Evolutionary conservation across 1,140 invertebrate species (phyloP).

Genomic region (Tachypleus tridentatus): DNA sequence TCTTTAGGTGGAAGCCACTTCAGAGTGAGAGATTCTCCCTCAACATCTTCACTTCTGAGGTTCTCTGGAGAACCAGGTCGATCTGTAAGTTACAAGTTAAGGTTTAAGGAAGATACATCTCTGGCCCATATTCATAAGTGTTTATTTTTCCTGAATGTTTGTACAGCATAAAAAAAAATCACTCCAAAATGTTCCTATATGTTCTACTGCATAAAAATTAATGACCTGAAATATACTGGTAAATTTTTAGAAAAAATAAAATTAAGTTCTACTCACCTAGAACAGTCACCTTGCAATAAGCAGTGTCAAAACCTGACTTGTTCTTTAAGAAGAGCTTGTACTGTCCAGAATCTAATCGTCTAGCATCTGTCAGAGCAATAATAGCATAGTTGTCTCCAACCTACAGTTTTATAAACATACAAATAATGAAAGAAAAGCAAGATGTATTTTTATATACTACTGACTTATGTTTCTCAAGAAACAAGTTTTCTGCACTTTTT

Average conservation of each 20-base stretch:
- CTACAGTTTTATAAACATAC: conserved; percentile 9
- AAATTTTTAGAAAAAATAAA: no score
- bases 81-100: conserved; percentile 32
- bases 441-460: no score
- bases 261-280: conserved; percentile 29
- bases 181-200: no score
- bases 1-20: conserved; percentile 93
- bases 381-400: conserved; percentile 73
- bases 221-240: no score
- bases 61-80: conserved; percentile 75
- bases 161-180: no score
- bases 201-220: no score
- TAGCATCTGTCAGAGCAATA: conserved; percentile 82
- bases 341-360: conserved; percentile 76
- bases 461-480: no score
- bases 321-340: conserved; percentile 90
- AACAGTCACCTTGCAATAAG: conserved; percentile 84
- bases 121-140: no score
- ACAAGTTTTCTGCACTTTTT: no score
- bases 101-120: no score
- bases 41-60: conserved; percentile 81
- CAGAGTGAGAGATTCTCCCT: conserved; percentile 84
- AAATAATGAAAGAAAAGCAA: no score
- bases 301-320: conserved; percentile 85
- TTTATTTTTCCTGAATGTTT: no score